These are phyloP conservation scores for Reticulitermes lucifugus DNA, from an alignment of 2,888 invertebrate genomes.

Conservation along the genomic window DNA sequence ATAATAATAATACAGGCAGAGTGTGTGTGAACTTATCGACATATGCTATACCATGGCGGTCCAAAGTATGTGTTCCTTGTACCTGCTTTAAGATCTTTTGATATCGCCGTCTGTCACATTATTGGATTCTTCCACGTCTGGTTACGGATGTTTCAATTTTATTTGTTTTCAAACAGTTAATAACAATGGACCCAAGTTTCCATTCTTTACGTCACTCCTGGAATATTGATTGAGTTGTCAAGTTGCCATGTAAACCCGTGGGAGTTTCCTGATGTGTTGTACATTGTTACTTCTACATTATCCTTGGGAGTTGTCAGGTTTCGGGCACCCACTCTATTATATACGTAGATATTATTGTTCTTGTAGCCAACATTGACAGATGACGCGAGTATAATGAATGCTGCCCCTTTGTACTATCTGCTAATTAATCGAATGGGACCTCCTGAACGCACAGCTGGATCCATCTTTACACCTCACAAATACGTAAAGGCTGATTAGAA, in stretches of 20 bases:
- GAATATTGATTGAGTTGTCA: constrained; percentile 10
- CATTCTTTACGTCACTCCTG: not conserved
- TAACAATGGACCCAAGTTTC: not conserved
- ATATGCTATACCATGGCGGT: too few species aligned
- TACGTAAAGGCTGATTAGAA: too few species aligned
- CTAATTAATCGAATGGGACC: not conserved
- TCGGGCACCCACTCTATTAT: not conserved
- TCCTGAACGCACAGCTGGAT: not conserved
- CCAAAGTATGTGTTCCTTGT: not conserved
- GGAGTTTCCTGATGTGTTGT: constrained; percentile 2
- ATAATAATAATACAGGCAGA: too few species aligned
- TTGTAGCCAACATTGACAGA: not conserved
- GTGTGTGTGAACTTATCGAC: too few species aligned
- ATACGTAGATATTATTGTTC: not conserved
- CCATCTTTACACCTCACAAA: not conserved
- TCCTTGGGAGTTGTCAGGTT: not conserved
- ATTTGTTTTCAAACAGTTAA: not conserved
- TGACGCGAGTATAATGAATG: not conserved
- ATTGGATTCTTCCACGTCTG: not conserved
- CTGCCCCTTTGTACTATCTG: not conserved
- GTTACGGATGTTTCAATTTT: not conserved
- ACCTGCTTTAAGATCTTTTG: not conserved
- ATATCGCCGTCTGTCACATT: not conserved
- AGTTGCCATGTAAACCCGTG: constrained; percentile 4
- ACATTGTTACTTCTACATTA: not conserved